Base-by-base conservation (phyloP, 2,113 vertebrate genomes). In the Anarrhichthys ocellatus region DNA sequence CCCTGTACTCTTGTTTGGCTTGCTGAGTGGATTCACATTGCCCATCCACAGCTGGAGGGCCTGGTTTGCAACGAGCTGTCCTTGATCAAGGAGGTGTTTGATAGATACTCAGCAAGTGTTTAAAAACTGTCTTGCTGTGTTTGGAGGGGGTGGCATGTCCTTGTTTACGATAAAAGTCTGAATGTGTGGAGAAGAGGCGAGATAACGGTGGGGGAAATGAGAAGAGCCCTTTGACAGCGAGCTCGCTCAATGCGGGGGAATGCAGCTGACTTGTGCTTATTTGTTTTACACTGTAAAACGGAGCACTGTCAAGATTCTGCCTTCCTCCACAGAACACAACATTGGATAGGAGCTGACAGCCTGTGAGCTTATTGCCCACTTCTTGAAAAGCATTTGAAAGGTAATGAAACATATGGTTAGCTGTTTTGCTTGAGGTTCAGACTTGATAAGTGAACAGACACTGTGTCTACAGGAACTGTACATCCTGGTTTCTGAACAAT, bases 11-110 rank as follows among this genome's bases (percentile, higher is more conserved):
- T 71, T 69, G 71, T 76, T 77, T 78, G 62, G 74, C 74, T 70
- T 76, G n/a, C 63, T 54, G 73, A 83, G 62, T 80, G 46, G 75
- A 76, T 75, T 72, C 81, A 76, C 61, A 46, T 84, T 81, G 56
- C 68, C 59, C 46, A 73, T 80, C 61, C 44, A 38, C 84, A 89
- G 80, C 80, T 89, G 66, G 79, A 89, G 85, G 70, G 76, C 67
- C 69, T 38, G 50, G 38, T 73, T 82, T 62, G 44, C 79, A 65
- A 61, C 52, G 24, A 67, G 66, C 62, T 70, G 72, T 68, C 73
- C 77, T 83, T 84, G 65, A 81, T 91, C 72, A 86, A 76, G 85
- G 63, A 75, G 62, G 46, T 68, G 68, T 87, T 83, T 89, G 82
- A 90, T 83, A 82, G 79, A 75, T 87, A 27, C 76, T 68, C 74